A percentile compares a stretch with the other conserved stretches of the same genome.
Conservation (phyloP, 2,888 invertebrate species). For the Acrobasis suavella region DNA sequence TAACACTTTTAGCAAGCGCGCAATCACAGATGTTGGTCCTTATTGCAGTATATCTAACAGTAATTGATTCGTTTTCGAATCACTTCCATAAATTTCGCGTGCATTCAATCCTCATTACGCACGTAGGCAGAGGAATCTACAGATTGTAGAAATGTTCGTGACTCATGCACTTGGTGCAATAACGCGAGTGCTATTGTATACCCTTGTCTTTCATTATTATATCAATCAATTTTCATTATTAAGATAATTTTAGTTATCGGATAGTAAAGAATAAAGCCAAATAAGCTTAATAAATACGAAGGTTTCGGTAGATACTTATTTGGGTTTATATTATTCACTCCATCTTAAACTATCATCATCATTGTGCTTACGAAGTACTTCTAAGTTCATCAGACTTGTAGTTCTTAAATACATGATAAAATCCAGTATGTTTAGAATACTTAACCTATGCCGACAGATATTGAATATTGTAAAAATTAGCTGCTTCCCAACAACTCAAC, state of each 20-base stretch:
- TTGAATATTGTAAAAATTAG: not conserved
- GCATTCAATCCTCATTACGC: conserved; percentile 34
- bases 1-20: not conserved
- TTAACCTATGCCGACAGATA: not conserved
- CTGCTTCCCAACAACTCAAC: no score
- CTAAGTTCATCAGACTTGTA: no score
- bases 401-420: not conserved
- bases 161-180: conserved; percentile 16
- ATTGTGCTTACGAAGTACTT: no score
- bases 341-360: no score
- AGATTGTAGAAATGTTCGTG: conserved; percentile 21
- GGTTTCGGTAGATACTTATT: no score
- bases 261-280: no score
- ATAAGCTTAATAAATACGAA: no score
- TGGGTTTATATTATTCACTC: no score
- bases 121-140: conserved; percentile 33
- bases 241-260: no score
- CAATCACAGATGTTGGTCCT: not conserved
- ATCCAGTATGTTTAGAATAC: not conserved
- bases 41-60: not conserved
- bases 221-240: no score
- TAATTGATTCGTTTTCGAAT: conserved; percentile 17
- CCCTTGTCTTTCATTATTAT: no score
- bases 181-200: not conserved
- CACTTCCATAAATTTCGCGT: conserved; percentile 29